A percentile compares a stretch with the other conserved stretches of the same genome.
Conservation (phyloP, 2,797 vertebrate species). For the Artibeus jamaicensis region DNA sequence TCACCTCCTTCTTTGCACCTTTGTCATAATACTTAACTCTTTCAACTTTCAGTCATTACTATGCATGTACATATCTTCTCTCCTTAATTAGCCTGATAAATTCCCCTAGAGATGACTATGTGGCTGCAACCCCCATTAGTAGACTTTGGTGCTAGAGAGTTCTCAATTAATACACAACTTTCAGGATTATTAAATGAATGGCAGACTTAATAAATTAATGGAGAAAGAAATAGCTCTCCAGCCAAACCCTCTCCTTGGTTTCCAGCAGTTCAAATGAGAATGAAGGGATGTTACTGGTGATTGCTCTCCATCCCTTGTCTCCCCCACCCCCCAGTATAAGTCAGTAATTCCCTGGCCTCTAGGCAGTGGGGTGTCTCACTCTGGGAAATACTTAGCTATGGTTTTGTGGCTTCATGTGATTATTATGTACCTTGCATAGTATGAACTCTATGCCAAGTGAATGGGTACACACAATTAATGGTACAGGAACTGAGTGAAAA, state of each 20-base stretch:
- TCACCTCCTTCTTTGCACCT: background rate
- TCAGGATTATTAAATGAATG: background rate
- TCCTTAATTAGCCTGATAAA: background rate
- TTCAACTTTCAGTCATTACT: background rate
- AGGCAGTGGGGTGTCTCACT: background rate
- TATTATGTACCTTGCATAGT: background rate
- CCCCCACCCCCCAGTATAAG: background rate
- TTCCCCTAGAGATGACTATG: background rate
- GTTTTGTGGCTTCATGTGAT: constrained; percentile 1
- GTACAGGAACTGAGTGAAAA: background rate
- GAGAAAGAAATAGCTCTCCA: background rate
- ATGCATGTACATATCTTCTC: background rate
- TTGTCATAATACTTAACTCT: background rate
- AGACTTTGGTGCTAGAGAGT: background rate
- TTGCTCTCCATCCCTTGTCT: background rate
- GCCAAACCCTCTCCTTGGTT: background rate
- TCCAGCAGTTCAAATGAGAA: background rate
- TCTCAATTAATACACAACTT: background rate
- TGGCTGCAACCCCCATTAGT: background rate
- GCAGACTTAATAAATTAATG: background rate
- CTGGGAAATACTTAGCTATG: background rate
- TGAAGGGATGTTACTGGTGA: background rate
- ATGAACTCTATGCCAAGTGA: background rate
- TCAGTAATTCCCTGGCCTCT: background rate
- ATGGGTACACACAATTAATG: background rate